Conservation (phyloP, 2,113 vertebrate species). For the Seriola dumerili region DNA sequence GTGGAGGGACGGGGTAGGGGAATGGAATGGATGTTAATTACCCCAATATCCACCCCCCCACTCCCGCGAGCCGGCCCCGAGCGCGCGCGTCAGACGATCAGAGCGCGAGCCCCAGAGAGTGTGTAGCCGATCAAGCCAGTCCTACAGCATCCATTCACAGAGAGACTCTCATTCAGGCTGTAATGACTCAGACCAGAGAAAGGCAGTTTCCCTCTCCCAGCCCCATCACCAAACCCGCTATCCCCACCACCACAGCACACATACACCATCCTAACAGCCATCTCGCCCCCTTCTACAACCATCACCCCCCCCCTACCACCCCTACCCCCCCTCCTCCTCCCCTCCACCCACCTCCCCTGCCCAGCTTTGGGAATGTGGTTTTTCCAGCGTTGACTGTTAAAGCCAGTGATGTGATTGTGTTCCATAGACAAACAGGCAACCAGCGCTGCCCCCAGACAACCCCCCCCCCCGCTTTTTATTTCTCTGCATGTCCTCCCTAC, state of each 20-base stretch:
- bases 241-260: constrained; percentile 35
- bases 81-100: too few relatives aligned
- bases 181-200: constrained; percentile 60
- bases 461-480: constrained; percentile 65
- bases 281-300: not conserved
- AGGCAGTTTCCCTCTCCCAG: constrained; percentile 38
- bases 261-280: constrained; percentile 51
- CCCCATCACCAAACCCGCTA: constrained; percentile 32
- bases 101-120: constrained; percentile 23
- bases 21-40: constrained; percentile 71
- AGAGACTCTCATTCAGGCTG: constrained; percentile 64
- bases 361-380: constrained; percentile 79
- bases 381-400: constrained; percentile 86
- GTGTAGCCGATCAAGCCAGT: constrained; percentile 40
- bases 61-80: too few relatives aligned
- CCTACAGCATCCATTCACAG: constrained; percentile 54
- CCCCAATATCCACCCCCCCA: constrained; percentile 35
- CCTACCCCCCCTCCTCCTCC: constrained; percentile 20
- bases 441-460: constrained; percentile 94
- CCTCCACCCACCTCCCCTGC: constrained; percentile 28
- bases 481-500: constrained; percentile 64
- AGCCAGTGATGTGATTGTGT: constrained; percentile 88
- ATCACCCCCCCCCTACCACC: not conserved
- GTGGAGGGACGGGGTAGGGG: constrained; percentile 17
- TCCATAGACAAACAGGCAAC: constrained; percentile 99